Evolutionary conservation across 2,113 vertebrate species (phyloP), one percentile per base, ranked within the genome.

Genomic region (Azemiops feae): DNA sequence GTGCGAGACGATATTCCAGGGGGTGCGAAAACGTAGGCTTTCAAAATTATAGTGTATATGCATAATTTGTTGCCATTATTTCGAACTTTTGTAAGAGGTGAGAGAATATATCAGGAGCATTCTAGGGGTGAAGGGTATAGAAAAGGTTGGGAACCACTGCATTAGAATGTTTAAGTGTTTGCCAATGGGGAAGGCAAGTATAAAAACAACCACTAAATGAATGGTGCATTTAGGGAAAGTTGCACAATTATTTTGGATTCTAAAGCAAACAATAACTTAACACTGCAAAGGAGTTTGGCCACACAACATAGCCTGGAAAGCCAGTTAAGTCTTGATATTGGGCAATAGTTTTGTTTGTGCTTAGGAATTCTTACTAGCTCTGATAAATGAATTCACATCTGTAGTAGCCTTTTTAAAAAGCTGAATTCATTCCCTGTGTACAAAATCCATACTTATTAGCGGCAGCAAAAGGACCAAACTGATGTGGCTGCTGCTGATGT

Each of bases 341-440:
- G 81, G 86, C 52, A 20, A 54, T 88, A 91, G 23, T 87, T 91
- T 58, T 91, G 9, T 93, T 90, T n/a, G 47, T 55, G 47, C 25
- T 88, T 81, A 43, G 34, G 74, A 89, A 20, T 89, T 89, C 74
- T 92, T 85, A 47, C 87, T 85, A 50, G 87, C 85, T 57, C 87
- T 60, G 88, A 92, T 57, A 92, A 92, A 91, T 88, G 9, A 60
- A 11, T 8, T 22, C 58, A 34, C 47, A 89, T 14, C 57, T 60
- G 58, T 55, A 92, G 92, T 1, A 87, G 93, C 25, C 25, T 93
- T 88, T 55, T 74, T 87, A 89, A 89, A 50, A 45, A 92, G 89
- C 88, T 23, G 20, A 58, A 89, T 91, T 91, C 52, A 39, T 34
- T 27, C n/a, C 91, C 55, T 60, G 45, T 0, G 5, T 52, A 69